Conservation (phyloP, 2,797 vertebrate species). For the Yasuhikotakia modesta region DNA sequence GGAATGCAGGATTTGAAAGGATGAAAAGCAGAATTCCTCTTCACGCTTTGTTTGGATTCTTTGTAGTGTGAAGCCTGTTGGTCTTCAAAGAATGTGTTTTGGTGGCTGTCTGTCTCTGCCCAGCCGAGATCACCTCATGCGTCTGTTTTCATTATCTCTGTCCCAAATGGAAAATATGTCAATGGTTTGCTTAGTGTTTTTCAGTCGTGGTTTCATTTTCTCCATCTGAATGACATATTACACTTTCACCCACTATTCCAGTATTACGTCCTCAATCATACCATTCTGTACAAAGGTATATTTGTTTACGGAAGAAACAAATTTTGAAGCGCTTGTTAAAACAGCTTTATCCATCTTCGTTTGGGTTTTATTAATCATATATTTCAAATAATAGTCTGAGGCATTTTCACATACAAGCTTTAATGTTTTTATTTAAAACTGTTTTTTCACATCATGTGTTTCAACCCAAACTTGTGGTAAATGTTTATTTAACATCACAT, state of each 20-base stretch:
- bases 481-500: background rate
- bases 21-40: constrained; percentile 27
- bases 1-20: constrained; percentile 28
- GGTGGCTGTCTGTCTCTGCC: constrained; percentile 1
- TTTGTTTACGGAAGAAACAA: background rate
- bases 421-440: background rate
- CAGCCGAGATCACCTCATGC: background rate
- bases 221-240: background rate
- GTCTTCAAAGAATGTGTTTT: constrained; percentile 31
- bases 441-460: background rate
- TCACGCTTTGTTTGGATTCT: constrained; percentile 43
- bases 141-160: no score
- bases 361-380: background rate
- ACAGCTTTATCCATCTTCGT: background rate
- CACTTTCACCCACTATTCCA: background rate
- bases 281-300: constrained; percentile 6
- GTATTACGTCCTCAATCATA: background rate
- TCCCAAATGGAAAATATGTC: no score
- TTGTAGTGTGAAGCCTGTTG: constrained; percentile 22
- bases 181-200: no score
- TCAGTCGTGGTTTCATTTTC: background rate
- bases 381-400: no score
- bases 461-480: background rate
- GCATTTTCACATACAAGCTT: background rate
- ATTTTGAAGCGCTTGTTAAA: background rate